These are phyloP conservation scores for Chaenocephalus aceratus DNA, from an alignment of 2,113 vertebrate genomes.

Conservation along the genomic window DNA sequence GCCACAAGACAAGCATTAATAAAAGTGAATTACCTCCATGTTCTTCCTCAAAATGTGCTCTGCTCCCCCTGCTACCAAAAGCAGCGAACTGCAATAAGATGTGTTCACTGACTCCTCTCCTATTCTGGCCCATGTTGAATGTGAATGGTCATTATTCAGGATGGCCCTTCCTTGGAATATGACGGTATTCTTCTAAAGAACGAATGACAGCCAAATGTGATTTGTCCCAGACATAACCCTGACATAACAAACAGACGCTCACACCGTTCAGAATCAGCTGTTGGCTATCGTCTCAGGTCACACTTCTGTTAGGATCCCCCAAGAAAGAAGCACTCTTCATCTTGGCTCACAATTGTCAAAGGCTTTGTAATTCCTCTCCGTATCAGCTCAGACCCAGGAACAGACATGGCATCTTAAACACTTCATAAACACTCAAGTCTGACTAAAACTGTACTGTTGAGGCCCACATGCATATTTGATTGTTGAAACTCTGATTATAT, in stretches of 20 bases:
- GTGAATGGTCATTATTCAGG: neutral
- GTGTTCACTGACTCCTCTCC: neutral
- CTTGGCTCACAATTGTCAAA: slow-evolving; percentile 17
- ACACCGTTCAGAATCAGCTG: slow-evolving; percentile 65
- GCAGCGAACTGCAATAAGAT: neutral
- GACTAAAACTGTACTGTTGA: too few species aligned
- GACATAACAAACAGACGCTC: neutral
- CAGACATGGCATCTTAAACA: neutral
- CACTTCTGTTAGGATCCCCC: slow-evolving; percentile 20
- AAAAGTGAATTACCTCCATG: neutral
- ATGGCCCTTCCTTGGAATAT: neutral
- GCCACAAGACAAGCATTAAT: neutral
- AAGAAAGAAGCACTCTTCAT: slow-evolving; percentile 36
- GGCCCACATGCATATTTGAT: too few species aligned
- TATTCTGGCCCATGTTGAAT: neutral
- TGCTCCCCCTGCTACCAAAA: neutral
- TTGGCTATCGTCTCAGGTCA: slow-evolving; percentile 54
- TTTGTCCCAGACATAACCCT: slow-evolving; percentile 32
- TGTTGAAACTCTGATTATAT: too few species aligned
- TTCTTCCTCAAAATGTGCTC: neutral
- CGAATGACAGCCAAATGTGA: neutral
- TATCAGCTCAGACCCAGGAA: neutral
- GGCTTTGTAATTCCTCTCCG: neutral
- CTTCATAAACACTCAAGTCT: too few species aligned
- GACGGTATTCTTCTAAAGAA: neutral